Base-by-base conservation (phyloP, 2,113 vertebrate species). In the Trogon surrucura region DNA sequence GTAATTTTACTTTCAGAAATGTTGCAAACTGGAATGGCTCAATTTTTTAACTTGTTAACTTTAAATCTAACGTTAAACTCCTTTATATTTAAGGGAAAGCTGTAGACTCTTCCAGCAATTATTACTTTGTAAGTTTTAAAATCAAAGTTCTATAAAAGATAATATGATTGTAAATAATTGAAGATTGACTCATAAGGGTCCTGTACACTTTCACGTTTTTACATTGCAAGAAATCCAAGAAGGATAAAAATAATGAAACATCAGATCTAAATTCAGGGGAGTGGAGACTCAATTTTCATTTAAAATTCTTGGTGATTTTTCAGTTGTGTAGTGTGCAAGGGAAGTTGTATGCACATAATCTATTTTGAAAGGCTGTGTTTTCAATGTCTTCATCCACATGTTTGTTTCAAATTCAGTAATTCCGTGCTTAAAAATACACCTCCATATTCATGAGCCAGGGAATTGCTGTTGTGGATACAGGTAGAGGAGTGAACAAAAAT, bases 391-490 rank as follows among this genome's bases (percentile, higher is more conserved):
- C 16, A 30, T 58, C 3, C 21, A 13, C 2, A 5, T 30, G 4
- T 64, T 83, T 70, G 3, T 8, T 69, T 20, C 16, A 81, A 61
- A 84, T 54, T 71, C 11, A 38, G 0, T 38, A 69, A 71, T 0
- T 48, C 4, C 14, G 11, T 36, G 9, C n/a, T 91, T 91, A 60
- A 78, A 82, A 84, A 32, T 9, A 48, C 11, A 22, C 3, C 2
- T 45, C 5, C 1, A 0, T 23, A 23, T 66, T 91, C 1, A 3
- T 20, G 32, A 74, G 15, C 17, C 44, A 81, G 29, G 11, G 3
- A 10, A 16, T 50, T 17, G 23, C 19, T 78, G 1, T 48, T 75
- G 19, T 44, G 22, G 30, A 25, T 54, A 14, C 6, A 92, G 30
- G 25, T 45, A n/a, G 11, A 70, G 8, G 13, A 66, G 16, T 36